phyloP scores from a whole-genome alignment of 2,113 vertebrate genomes.

The Colistium nudipinnis region DNA sequence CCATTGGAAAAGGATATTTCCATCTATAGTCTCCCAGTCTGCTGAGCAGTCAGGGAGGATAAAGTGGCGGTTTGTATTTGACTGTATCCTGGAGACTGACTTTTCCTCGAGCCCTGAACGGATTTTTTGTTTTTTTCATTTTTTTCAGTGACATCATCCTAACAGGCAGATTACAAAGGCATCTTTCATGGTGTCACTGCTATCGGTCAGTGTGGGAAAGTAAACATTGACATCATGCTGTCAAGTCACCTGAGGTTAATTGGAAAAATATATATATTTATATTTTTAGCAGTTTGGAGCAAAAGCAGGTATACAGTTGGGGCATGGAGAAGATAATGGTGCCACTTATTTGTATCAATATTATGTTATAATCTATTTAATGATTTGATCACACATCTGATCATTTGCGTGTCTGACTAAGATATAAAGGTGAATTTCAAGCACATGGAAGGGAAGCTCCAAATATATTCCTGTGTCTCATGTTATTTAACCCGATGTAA shows the following conservation, averaged over 20 bases:
- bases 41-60: slow-evolving; percentile 14
- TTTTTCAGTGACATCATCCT: slow-evolving; percentile 44
- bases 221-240: slow-evolving; percentile 28
- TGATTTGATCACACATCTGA: background rate
- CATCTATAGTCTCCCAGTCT: background rate
- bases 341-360: background rate
- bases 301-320: background rate
- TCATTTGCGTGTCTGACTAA: background rate
- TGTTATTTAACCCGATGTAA: too few species aligned
- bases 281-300: background rate
- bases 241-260: background rate
- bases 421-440: too few species aligned
- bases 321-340: background rate
- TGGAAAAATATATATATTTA: background rate
- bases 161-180: slow-evolving; percentile 27
- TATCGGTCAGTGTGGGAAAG: slow-evolving; percentile 37
- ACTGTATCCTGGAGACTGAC: slow-evolving; percentile 57
- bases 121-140: slow-evolving; percentile 1
- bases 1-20: background rate
- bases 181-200: slow-evolving; percentile 5
- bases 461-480: too few species aligned
- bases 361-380: background rate
- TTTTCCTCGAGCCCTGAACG: slow-evolving; percentile 19
- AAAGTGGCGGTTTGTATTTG: slow-evolving; percentile 51
- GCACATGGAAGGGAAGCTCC: too few species aligned